Evolutionary conservation across 2,888 invertebrate genomes (phyloP).

Genomic region (Pseudeuparius sepicola): DNA sequence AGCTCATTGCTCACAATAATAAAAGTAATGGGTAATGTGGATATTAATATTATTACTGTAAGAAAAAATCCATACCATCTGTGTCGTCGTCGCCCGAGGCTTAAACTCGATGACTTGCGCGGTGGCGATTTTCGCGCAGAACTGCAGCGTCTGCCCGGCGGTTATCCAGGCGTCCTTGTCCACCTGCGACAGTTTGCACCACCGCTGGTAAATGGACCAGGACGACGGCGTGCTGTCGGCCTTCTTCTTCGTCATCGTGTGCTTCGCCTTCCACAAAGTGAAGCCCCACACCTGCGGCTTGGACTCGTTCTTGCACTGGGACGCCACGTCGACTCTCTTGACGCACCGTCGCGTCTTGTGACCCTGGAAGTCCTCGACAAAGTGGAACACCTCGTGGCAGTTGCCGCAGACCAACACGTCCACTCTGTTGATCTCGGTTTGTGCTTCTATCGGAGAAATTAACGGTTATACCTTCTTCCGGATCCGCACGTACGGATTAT

Average conservation of each 20-base stretch:
- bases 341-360: constrained; percentile 53
- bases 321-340: constrained; percentile 53
- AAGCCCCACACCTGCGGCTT: constrained; percentile 83
- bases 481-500: constrained; percentile 5
- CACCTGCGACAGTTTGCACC: constrained; percentile 69
- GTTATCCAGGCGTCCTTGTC: constrained; percentile 70
- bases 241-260: constrained; percentile 44
- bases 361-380: constrained; percentile 65
- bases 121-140: constrained; percentile 54
- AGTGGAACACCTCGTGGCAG: constrained; percentile 71
- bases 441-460: constrained; percentile 57
- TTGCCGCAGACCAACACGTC: constrained; percentile 79
- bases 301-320: constrained; percentile 55
- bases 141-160: constrained; percentile 67
- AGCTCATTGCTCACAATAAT: too few relatives aligned
- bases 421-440: constrained; percentile 63
- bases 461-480: constrained; percentile 1
- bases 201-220: constrained; percentile 74
- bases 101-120: constrained; percentile 54
- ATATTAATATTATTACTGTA: too few relatives aligned
- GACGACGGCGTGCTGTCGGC: constrained; percentile 48
- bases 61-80: too few relatives aligned
- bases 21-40: too few relatives aligned
- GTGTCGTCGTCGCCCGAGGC: neutral
- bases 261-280: constrained; percentile 65